These are phyloP conservation scores for Drosophila paulistorum DNA, from an alignment of 1,140 invertebrate species.

Conservation along the genomic window DNA sequence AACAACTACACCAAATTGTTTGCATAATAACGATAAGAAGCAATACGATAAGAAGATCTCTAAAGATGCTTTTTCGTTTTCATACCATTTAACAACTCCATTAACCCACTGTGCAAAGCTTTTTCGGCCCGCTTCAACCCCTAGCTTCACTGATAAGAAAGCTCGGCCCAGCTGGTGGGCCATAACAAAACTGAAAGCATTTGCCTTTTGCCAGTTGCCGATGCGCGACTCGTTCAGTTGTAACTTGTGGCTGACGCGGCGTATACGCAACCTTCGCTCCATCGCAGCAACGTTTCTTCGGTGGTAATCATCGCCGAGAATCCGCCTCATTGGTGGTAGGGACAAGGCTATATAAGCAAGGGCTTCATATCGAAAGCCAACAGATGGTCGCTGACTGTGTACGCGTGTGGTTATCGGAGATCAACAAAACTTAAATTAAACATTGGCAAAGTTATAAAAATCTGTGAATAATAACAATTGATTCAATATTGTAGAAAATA, in stretches of 20 bases:
- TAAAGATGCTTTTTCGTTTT: neutral
- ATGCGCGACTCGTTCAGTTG: slow-evolving; percentile 54
- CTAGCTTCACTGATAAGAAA: slow-evolving; percentile 68
- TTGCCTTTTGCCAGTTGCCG: slow-evolving; percentile 28
- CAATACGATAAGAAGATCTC: neutral
- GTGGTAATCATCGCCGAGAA: neutral
- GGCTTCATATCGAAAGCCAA: slow-evolving; percentile 60
- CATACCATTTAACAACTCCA: neutral
- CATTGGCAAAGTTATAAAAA: slow-evolving; percentile 51
- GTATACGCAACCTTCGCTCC: slow-evolving; percentile 67
- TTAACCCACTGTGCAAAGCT: slow-evolving; percentile 61
- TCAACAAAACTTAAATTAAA: slow-evolving; percentile 32
- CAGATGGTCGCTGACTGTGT: slow-evolving; percentile 77
- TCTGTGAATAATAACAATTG: slow-evolving; percentile 25
- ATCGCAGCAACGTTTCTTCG: neutral
- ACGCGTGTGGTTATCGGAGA: slow-evolving; percentile 69
- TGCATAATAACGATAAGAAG: neutral
- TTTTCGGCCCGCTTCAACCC: slow-evolving; percentile 52
- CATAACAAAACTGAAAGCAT: slow-evolving; percentile 60
- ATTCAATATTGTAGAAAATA: slow-evolving; percentile 17
- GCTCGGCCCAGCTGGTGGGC: slow-evolving; percentile 66
- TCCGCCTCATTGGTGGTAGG: slow-evolving; percentile 10
- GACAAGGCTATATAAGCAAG: slow-evolving; percentile 58
- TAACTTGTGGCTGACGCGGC: slow-evolving; percentile 61
- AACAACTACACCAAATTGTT: neutral